Percentiles rank a stretch among this genome's conserved stretches.
These are phyloP conservation scores for Parazoanthus darwini DNA, from an alignment of 92 coral and sea anemone genomes.

Conservation along the genomic window DNA sequence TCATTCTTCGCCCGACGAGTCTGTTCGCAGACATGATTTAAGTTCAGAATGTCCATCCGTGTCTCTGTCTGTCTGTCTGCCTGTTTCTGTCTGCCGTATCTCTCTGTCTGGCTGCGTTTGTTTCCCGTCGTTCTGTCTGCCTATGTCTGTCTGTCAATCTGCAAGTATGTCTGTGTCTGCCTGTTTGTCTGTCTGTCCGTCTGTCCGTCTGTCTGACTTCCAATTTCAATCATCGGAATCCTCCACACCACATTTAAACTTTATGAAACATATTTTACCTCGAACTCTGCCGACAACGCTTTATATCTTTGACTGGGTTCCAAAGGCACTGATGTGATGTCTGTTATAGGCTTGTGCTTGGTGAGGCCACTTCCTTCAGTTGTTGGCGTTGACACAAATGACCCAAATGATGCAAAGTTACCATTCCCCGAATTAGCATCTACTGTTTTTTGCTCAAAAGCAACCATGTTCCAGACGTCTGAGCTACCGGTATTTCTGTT, in stretches of 20 bases:
- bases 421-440: conserved; percentile 18
- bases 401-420: conserved; percentile 50
- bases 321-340: conserved; percentile 74
- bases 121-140: neutral
- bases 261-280: conserved; percentile 55
- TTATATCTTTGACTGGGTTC: conserved; percentile 92
- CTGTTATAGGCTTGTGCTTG: conserved; percentile 37
- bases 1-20: neutral
- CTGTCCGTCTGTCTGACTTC: neutral
- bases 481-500: neutral
- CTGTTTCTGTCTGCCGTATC: neutral
- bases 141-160: neutral
- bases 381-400: conserved; percentile 39
- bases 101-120: neutral
- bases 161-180: neutral
- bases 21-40: neutral
- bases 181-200: neutral
- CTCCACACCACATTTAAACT: neutral
- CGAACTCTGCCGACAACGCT: conserved; percentile 76
- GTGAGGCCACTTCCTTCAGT: conserved; percentile 8
- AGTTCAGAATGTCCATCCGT: too few relatives aligned
- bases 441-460: conserved; percentile 15
- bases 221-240: too few relatives aligned
- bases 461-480: neutral
- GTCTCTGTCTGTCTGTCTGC: neutral